A percentile compares a stretch with the other conserved stretches of the same genome.
These are phyloP conservation scores for Gandaritis pyraliata DNA, from an alignment of 2,888 invertebrate genomes.

Conservation along the genomic window DNA sequence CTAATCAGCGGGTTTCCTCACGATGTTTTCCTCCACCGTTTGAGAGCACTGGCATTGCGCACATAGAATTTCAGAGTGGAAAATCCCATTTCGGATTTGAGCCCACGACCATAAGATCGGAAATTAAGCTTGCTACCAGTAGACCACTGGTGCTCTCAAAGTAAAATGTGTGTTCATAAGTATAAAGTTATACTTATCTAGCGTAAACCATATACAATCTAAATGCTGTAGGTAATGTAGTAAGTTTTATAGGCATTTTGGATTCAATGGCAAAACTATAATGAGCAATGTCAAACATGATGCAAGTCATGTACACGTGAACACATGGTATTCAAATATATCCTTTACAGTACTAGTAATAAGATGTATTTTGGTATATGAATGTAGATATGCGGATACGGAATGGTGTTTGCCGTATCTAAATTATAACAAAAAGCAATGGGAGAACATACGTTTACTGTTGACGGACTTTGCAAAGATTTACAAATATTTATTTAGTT, in stretches of 20 bases:
- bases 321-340: constrained; percentile 9
- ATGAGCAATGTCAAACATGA: constrained; percentile 19
- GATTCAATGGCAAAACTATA: constrained; percentile 23
- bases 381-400: constrained; percentile 21
- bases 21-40: no score
- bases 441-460: constrained; percentile 23
- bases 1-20: no score
- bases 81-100: no score
- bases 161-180: not conserved
- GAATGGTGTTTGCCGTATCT: constrained; percentile 12
- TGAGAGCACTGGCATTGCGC: no score
- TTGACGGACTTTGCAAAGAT: constrained; percentile 20
- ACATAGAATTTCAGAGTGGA: no score
- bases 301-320: constrained; percentile 21
- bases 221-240: not conserved
- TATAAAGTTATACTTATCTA: not conserved
- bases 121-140: no score
- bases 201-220: not conserved
- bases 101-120: no score
- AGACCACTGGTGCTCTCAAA: no score
- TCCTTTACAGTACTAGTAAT: not conserved
- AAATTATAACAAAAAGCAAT: constrained; percentile 23
- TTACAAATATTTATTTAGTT: constrained; percentile 31
- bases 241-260: constrained; percentile 14
- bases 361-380: constrained; percentile 18